A percentile compares a stretch with the other conserved stretches of the same genome.
phyloP scores from a whole-genome alignment of 1,140 invertebrate genomes.

The Stratiolaelaps scimitus region DNA sequence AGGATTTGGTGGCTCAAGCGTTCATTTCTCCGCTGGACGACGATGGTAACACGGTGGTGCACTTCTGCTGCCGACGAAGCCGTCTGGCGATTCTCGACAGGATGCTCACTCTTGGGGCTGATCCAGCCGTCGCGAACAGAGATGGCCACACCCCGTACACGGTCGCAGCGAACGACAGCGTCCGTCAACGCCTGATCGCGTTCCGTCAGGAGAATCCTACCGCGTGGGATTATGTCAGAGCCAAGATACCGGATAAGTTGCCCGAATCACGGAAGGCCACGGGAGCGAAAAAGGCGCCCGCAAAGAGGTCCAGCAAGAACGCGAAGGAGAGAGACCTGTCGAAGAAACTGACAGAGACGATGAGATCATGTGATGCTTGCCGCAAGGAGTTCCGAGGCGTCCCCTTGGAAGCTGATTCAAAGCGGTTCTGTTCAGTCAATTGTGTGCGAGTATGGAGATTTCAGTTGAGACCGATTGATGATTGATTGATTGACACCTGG shows the following conservation, averaged over 20 bases:
- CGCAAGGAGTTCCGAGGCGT: not conserved
- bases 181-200: not conserved
- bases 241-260: conserved; percentile 12
- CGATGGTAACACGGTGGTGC: not conserved
- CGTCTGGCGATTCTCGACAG: not conserved
- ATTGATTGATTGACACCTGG: too few relatives aligned
- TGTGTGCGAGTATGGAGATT: conserved; percentile 22
- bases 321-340: too few relatives aligned
- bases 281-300: not conserved
- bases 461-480: too few relatives aligned
- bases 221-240: not conserved
- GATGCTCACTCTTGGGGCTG: not conserved
- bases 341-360: too few relatives aligned
- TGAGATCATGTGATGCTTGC: not conserved
- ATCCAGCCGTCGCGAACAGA: not conserved
- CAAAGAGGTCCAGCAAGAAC: not conserved
- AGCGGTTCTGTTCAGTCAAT: conserved; percentile 14
- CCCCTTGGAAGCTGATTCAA: not conserved
- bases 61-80: not conserved
- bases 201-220: not conserved
- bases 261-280: not conserved
- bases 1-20: not conserved
- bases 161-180: not conserved
- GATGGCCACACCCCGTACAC: conserved; percentile 1
- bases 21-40: conserved; percentile 7